Percentiles rank a stretch among this genome's conserved stretches.
Conservation (phyloP, 2,888 invertebrate genomes). For the Aspidiotus destructor region DNA sequence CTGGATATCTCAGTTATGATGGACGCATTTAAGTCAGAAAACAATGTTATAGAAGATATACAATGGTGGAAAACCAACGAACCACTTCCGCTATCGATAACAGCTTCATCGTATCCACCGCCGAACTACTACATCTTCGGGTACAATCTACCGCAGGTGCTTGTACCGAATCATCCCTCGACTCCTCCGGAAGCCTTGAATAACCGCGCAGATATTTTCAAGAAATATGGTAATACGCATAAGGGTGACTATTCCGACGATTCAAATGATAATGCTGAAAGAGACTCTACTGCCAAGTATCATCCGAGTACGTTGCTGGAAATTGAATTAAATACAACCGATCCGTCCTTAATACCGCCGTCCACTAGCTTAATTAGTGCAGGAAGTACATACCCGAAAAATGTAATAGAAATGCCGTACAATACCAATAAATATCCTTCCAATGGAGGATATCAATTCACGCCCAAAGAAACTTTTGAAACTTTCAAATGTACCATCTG, state of each 20-base stretch:
- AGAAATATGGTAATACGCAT: neutral
- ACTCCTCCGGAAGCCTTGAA: neutral
- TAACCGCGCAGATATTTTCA: neutral
- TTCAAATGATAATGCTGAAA: conserved; percentile 40
- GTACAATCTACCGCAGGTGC: neutral
- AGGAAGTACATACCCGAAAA: neutral
- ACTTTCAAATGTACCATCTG: conserved; percentile 12
- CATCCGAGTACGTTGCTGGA: conserved; percentile 13
- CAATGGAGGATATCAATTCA: too few species aligned
- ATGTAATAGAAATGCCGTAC: neutral
- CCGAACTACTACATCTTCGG: neutral
- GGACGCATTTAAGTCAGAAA: neutral
- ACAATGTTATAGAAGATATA: neutral
- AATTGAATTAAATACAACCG: conserved; percentile 13
- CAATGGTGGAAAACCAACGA: neutral
- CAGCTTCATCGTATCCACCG: neutral
- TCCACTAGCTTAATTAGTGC: neutral
- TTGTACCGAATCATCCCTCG: neutral
- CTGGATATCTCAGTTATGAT: neutral
- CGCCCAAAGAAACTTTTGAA: neutral
- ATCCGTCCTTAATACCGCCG: neutral
- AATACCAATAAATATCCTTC: neutral
- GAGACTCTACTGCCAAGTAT: conserved; percentile 34
- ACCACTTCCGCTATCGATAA: neutral
- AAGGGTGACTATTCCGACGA: neutral